Conservation (phyloP, 2,797 vertebrate genomes). For the Sus cebifrons region DNA sequence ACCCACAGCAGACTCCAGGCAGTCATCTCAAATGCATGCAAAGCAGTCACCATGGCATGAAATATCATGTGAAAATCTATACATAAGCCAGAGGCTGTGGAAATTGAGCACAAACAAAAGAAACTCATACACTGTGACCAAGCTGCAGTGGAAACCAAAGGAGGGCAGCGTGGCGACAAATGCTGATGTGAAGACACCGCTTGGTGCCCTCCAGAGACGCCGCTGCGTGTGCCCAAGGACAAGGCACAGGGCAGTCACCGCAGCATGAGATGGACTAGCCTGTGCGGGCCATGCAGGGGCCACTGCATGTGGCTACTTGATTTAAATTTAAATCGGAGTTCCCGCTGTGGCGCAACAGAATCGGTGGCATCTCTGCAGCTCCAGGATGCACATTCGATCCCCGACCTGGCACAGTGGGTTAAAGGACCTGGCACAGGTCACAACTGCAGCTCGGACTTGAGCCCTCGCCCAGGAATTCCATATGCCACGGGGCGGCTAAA, state of each 20-base stretch:
- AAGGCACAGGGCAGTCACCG: accelerated
- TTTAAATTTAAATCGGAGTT: too few species aligned
- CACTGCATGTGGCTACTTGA: accelerated
- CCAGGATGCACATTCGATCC: too few species aligned
- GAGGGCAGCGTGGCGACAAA: accelerated
- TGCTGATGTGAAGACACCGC: accelerated
- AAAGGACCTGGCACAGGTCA: too few species aligned
- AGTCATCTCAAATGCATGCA: accelerated
- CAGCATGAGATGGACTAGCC: accelerated
- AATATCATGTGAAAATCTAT: accelerated
- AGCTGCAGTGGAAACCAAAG: accelerated
- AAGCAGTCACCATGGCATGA: accelerated
- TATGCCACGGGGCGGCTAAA: too few species aligned
- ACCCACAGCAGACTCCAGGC: accelerated
- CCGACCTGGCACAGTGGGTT: too few species aligned
- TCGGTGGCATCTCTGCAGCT: too few species aligned
- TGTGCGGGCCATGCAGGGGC: accelerated
- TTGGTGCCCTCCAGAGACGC: not conserved
- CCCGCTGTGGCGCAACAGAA: too few species aligned
- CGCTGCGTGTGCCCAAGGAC: not conserved
- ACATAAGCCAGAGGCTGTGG: accelerated
- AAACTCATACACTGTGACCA: accelerated
- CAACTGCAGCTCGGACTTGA: too few species aligned
- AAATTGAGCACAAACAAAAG: accelerated
- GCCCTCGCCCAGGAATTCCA: too few species aligned